Evolutionary conservation across 1,140 invertebrate genomes (phyloP).

Genomic region (Drosophila auraria): DNA sequence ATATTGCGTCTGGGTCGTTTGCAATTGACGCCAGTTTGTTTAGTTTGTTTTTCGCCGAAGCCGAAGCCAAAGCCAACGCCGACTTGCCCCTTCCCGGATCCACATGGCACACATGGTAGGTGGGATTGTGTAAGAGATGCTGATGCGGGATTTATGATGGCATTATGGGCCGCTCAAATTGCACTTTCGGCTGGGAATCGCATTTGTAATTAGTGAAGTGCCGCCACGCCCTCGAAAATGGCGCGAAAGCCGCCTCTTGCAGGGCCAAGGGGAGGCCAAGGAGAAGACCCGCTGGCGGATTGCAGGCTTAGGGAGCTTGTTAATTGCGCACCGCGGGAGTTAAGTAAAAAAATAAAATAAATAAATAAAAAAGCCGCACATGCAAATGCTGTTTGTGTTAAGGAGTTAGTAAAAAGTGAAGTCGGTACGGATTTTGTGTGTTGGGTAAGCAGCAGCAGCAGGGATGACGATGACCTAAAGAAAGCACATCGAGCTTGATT

Average conservation of each 20-base stretch:
- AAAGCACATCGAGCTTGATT: constrained; percentile 2
- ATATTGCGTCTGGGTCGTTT: constrained; percentile 20
- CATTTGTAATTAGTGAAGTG: constrained; percentile 41
- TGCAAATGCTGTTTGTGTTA: constrained; percentile 12
- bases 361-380: background rate
- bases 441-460: background rate
- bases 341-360: no score
- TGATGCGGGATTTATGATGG: constrained; percentile 42
- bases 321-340: background rate
- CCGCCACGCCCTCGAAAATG: constrained; percentile 13
- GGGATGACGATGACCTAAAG: constrained; percentile 9
- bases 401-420: constrained; percentile 7
- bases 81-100: constrained; percentile 9
- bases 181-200: constrained; percentile 29
- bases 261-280: background rate
- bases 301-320: background rate
- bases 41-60: constrained; percentile 15
- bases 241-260: background rate
- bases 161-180: constrained; percentile 16
- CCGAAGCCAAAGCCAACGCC: background rate
- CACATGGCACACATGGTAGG: no score
- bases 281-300: no score
- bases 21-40: constrained; percentile 38
- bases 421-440: constrained; percentile 9
- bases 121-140: constrained; percentile 31